These are phyloP conservation scores for Adoxophyes honmai DNA, from an alignment of 1,140 invertebrate species.

Conservation along the genomic window DNA sequence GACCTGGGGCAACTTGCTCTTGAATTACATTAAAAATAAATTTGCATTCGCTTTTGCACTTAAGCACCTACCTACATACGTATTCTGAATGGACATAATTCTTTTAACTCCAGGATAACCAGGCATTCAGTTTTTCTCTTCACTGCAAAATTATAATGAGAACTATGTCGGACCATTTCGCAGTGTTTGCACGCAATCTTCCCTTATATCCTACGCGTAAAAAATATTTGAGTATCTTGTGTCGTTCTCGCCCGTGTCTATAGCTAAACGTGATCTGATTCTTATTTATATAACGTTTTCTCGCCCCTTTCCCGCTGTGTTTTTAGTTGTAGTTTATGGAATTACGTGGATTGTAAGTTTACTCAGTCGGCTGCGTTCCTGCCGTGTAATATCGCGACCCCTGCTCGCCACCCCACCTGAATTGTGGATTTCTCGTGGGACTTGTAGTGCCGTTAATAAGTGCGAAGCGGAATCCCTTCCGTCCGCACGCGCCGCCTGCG, in stretches of 20 bases:
- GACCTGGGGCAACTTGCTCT: constrained; percentile 65
- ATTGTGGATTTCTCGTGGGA: constrained; percentile 60
- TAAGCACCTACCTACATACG: no score
- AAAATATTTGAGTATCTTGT: background rate
- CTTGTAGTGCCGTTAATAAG: constrained; percentile 47
- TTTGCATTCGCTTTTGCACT: constrained; percentile 1
- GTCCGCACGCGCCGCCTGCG: constrained; percentile 15
- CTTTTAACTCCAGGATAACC: background rate
- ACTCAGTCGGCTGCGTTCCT: constrained; percentile 17
- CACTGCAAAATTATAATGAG: background rate
- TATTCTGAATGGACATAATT: background rate
- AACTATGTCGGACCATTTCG: background rate
- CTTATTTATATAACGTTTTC: constrained; percentile 4
- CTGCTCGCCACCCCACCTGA: constrained; percentile 39
- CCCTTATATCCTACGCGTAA: background rate
- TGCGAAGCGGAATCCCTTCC: constrained; percentile 36
- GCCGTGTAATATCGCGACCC: constrained; percentile 32
- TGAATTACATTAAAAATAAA: constrained; percentile 14
- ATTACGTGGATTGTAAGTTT: constrained; percentile 16
- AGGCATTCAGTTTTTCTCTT: background rate
- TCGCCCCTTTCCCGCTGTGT: constrained; percentile 7
- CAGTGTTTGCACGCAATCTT: background rate
- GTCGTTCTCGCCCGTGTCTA: background rate
- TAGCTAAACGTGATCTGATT: background rate
- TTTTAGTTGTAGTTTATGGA: constrained; percentile 15